A percentile compares a stretch with the other conserved stretches of the same genome.
Evolutionary conservation across 2,888 invertebrate genomes (phyloP).

Genomic region (Palloptera scutellata): DNA sequence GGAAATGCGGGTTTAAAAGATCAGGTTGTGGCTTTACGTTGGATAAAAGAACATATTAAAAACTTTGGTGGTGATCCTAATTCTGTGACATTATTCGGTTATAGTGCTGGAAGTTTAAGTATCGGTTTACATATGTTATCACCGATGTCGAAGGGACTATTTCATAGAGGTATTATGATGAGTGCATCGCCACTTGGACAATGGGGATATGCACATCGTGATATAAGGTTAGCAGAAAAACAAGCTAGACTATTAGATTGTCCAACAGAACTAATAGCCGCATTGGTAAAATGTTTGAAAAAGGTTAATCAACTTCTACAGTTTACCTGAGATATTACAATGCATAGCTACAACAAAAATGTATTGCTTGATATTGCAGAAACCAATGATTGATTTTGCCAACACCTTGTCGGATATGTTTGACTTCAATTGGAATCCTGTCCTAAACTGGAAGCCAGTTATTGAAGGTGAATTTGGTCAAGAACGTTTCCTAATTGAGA

Average conservation of each 20-base stretch:
- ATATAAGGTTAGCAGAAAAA: constrained; percentile 68
- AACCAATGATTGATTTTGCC: constrained; percentile 52
- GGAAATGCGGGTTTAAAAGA: constrained; percentile 77
- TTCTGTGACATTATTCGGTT: constrained; percentile 72
- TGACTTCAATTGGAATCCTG: constrained; percentile 53
- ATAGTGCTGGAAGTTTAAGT: constrained; percentile 67
- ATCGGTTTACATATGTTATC: constrained; percentile 69
- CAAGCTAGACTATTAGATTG: constrained; percentile 71
- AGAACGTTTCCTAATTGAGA: constrained; percentile 70
- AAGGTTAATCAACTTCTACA: constrained; percentile 53
- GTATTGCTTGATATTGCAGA: constrained; percentile 35
- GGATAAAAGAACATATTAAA: constrained; percentile 72
- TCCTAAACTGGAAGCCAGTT: constrained; percentile 69
- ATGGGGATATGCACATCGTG: constrained; percentile 65
- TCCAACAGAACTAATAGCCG: constrained; percentile 65
- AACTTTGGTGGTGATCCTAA: constrained; percentile 74
- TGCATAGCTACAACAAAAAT: not conserved
- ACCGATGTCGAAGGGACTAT: constrained; percentile 73
- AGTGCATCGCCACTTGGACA: constrained; percentile 70
- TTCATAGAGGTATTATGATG: constrained; percentile 75
- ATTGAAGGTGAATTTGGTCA: constrained; percentile 73
- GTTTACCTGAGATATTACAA: not conserved
- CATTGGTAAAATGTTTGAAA: constrained; percentile 70
- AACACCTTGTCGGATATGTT: constrained; percentile 53
- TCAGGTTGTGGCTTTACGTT: constrained; percentile 72